Conservation (phyloP, 2,113 vertebrate genomes). For the Cebidichthys violaceus region DNA sequence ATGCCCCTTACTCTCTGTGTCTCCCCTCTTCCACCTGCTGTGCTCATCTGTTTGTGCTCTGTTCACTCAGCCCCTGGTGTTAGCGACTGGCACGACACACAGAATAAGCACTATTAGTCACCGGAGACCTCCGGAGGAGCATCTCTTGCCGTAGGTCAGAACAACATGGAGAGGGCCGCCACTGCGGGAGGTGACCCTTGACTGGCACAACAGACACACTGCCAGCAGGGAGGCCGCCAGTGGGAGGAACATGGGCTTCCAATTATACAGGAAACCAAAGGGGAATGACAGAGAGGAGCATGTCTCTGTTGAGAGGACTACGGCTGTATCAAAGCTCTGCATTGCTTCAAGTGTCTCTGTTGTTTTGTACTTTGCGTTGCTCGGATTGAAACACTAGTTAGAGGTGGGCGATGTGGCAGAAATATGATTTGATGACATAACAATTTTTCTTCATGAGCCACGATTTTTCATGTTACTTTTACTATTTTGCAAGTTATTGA, state of each 20-base stretch:
- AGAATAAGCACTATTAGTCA: slow-evolving; percentile 71
- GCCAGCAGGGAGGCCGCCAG: slow-evolving; percentile 43
- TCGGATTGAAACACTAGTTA: slow-evolving; percentile 5
- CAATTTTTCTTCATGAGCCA: too few relatives aligned
- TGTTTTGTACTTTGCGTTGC: neutral
- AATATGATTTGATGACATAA: too few relatives aligned
- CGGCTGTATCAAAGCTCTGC: slow-evolving; percentile 29
- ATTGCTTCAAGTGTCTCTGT: slow-evolving; percentile 9
- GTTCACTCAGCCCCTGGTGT: slow-evolving; percentile 62
- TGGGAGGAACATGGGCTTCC: slow-evolving; percentile 61
- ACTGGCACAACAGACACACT: slow-evolving; percentile 55
- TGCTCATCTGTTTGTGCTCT: slow-evolving; percentile 65
- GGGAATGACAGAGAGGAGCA: slow-evolving; percentile 34
- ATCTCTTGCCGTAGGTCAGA: slow-evolving; percentile 55
- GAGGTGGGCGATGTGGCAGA: neutral
- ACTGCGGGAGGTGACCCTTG: slow-evolving; percentile 65
- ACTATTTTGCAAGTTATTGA: neutral
- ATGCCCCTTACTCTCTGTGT: slow-evolving; percentile 34
- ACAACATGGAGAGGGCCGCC: slow-evolving; percentile 54
- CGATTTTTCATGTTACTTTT: too few relatives aligned
- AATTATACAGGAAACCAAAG: slow-evolving; percentile 59
- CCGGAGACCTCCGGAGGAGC: slow-evolving; percentile 62
- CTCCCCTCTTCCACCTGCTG: slow-evolving; percentile 62
- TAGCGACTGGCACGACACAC: slow-evolving; percentile 51
- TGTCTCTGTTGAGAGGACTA: slow-evolving; percentile 23